phyloP scores from a whole-genome alignment of 2,797 vertebrate species.

The Lates japonicus region DNA sequence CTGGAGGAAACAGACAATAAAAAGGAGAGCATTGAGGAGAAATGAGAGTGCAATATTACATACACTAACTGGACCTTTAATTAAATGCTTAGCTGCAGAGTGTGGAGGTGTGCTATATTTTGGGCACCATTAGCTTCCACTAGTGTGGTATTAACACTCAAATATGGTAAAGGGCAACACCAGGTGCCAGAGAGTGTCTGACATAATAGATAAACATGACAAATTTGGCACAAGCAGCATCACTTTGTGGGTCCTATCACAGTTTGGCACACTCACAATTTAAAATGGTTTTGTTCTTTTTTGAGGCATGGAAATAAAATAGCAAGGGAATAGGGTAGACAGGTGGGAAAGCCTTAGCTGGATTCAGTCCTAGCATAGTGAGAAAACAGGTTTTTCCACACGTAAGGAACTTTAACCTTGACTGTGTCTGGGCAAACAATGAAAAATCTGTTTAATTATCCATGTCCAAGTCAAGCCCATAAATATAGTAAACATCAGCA shows the following conservation, averaged over 20 bases:
- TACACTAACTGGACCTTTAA: conserved; percentile 74
- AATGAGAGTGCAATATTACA: conserved; percentile 71
- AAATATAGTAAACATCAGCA: conserved; percentile 30
- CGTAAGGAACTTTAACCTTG: conserved; percentile 55
- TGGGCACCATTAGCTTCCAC: conserved; percentile 28
- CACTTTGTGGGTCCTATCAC: conserved; percentile 37
- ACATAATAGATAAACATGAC: conserved; percentile 45
- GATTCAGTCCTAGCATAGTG: conserved; percentile 40
- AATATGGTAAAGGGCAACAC: conserved; percentile 41
- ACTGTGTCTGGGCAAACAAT: conserved; percentile 41
- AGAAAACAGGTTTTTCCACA: conserved; percentile 18
- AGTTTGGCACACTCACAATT: conserved; percentile 25
- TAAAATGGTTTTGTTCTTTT: conserved; percentile 40
- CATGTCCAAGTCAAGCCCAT: conserved; percentile 29
- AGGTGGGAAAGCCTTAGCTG: conserved; percentile 53
- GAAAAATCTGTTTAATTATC: conserved; percentile 70
- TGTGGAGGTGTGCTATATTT: conserved; percentile 56
- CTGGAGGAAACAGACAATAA: conserved; percentile 73
- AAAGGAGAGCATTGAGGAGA: conserved; percentile 53
- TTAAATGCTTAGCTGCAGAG: conserved; percentile 77
- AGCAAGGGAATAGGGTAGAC: conserved; percentile 27
- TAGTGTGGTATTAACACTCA: conserved; percentile 15
- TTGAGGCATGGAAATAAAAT: conserved; percentile 47
- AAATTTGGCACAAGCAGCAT: conserved; percentile 26
- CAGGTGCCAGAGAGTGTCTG: conserved; percentile 34